These are phyloP conservation scores for Tenthredo amoena DNA, from an alignment of 2,888 invertebrate species.

Conservation along the genomic window DNA sequence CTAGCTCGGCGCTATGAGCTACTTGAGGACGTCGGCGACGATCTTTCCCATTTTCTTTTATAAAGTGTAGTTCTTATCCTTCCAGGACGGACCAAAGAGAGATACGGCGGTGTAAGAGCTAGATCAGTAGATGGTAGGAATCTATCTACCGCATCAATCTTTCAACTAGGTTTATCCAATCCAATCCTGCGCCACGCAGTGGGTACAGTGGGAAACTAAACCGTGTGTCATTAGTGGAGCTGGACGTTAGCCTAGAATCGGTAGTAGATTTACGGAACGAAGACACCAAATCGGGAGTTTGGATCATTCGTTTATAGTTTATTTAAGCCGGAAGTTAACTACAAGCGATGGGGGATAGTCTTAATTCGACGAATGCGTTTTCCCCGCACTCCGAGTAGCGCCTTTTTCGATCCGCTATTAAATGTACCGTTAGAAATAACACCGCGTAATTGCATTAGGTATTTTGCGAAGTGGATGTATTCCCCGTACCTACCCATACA, in stretches of 20 bases:
- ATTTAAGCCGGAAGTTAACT: background rate
- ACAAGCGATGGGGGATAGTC: background rate
- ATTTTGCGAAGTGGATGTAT: background rate
- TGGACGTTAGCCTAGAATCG: conserved; percentile 9
- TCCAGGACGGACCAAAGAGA: background rate
- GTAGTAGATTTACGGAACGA: background rate
- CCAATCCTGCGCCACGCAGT: background rate
- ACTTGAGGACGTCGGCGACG: background rate
- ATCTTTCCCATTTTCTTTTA: conserved; percentile 11
- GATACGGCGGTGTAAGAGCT: background rate
- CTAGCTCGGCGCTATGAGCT: background rate
- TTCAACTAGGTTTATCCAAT: conserved; percentile 12
- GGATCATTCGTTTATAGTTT: background rate
- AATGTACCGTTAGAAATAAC: conserved; percentile 8
- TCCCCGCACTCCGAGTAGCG: background rate
- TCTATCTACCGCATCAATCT: conserved; percentile 47
- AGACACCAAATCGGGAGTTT: background rate
- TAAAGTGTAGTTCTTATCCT: conserved; percentile 12
- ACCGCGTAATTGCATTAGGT: background rate
- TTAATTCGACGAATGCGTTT: background rate
- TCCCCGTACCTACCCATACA: background rate
- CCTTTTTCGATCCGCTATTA: conserved; percentile 15
- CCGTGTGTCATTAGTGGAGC: conserved; percentile 43
- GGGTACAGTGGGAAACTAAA: conserved; percentile 32
- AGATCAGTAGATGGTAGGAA: background rate